phyloP scores from a whole-genome alignment of 2,888 invertebrate species.

The Galerucella calmariensis region DNA sequence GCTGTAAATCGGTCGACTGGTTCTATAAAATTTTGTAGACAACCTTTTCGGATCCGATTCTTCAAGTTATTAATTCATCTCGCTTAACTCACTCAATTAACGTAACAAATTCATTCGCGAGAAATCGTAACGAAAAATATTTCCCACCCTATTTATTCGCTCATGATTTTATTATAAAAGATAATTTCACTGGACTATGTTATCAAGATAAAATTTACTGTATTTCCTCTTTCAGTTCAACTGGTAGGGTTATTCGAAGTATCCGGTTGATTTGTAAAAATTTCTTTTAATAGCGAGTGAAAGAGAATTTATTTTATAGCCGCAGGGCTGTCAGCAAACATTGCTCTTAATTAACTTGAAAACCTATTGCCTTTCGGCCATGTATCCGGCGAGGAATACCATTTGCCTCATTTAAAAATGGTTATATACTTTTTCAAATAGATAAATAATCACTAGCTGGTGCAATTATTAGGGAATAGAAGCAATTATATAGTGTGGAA shows the following conservation, averaged over 20 bases:
- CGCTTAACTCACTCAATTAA: no score
- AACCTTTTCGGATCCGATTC: no score
- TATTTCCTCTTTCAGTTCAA: not conserved
- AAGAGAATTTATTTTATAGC: constrained; percentile 4
- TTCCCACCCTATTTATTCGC: no score
- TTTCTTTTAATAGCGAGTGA: constrained; percentile 5
- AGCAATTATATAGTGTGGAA: no score
- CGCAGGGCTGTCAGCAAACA: constrained; percentile 3
- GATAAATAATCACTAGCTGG: no score
- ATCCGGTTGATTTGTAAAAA: constrained; percentile 18
- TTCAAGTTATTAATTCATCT: no score
- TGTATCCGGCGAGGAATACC: not conserved
- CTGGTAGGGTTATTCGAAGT: not conserved
- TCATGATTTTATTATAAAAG: no score
- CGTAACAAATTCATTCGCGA: no score
- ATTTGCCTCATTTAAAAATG: not conserved
- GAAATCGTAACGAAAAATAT: no score
- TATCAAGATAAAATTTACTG: not conserved
- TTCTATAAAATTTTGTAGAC: no score
- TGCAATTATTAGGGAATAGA: no score
- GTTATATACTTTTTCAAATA: not conserved
- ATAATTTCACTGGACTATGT: not conserved
- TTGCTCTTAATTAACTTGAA: constrained; percentile 10
- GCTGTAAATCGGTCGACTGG: no score
- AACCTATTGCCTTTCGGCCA: not conserved